Conservation (phyloP, 2,113 vertebrate genomes). For the Collichthys lucidus region DNA sequence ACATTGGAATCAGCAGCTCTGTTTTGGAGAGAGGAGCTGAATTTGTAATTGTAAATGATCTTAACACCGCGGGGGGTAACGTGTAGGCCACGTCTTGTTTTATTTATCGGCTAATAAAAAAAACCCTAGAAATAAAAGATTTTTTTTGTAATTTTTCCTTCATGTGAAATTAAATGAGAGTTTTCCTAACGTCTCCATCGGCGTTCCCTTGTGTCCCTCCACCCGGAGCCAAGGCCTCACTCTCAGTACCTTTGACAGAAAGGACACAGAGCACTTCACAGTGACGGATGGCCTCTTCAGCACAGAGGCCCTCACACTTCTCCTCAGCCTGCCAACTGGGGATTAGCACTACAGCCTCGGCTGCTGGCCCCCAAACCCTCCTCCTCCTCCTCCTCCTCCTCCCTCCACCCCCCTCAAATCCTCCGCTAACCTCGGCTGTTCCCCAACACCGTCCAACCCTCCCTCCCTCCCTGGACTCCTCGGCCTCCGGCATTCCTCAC, state of each 20-base stretch:
- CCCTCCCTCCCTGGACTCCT: slow-evolving; percentile 25
- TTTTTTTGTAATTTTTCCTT: background rate
- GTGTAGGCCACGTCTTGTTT: no score
- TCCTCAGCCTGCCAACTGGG: slow-evolving; percentile 69
- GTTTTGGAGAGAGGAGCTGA: background rate
- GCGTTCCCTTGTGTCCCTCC: slow-evolving; percentile 6
- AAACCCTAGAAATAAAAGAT: background rate
- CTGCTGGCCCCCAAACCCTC: slow-evolving; percentile 55
- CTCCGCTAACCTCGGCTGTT: slow-evolving; percentile 49
- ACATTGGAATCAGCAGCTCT: slow-evolving; percentile 1
- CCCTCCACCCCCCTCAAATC: slow-evolving; percentile 45
- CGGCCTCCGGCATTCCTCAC: slow-evolving; percentile 67
- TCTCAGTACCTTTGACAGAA: slow-evolving; percentile 55
- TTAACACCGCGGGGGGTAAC: background rate
- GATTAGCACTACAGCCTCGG: slow-evolving; percentile 70
- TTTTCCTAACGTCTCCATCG: slow-evolving; percentile 3
- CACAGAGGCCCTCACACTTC: slow-evolving; percentile 65
- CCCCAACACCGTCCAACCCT: slow-evolving; percentile 45
- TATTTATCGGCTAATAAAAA: no score
- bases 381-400: no score
- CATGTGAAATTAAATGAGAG: slow-evolving; percentile 13
- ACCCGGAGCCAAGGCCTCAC: slow-evolving; percentile 20
- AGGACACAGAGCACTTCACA: slow-evolving; percentile 60
- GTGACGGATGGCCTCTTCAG: slow-evolving; percentile 62
- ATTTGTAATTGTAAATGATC: background rate